phyloP scores from a whole-genome alignment of 2,888 invertebrate species.

The Amblyjoppa fuscipennis region DNA sequence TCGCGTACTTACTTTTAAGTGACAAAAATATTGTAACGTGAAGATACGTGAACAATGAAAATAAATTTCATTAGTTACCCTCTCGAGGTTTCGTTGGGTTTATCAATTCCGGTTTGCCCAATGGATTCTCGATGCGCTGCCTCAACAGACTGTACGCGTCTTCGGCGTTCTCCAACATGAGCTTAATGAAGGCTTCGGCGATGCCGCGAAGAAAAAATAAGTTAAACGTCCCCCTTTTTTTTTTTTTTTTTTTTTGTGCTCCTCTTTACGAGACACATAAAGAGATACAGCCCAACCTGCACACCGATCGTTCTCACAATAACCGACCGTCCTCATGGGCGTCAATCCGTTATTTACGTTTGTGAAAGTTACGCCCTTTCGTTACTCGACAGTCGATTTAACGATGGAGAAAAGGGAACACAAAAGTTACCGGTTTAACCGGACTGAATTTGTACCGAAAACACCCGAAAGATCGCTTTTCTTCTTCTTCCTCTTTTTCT shows the following conservation, averaged over 20 bases:
- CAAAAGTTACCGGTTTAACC: constrained; percentile 79
- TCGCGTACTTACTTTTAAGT: background rate
- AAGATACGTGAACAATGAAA: background rate
- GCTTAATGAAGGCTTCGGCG: background rate
- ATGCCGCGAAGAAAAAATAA: background rate
- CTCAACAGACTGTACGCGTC: background rate
- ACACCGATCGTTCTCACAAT: background rate
- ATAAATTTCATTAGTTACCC: background rate
- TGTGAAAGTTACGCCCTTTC: background rate
- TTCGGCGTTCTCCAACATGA: background rate
- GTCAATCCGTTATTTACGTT: background rate
- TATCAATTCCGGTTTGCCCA: background rate
- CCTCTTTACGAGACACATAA: background rate
- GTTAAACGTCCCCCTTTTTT: no score
- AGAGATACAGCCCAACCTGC: background rate
- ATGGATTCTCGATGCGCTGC: background rate
- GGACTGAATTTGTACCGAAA: constrained; percentile 76
- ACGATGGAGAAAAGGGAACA: constrained; percentile 74
- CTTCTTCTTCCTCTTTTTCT: background rate
- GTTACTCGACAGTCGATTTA: constrained; percentile 55
- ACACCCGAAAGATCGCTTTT: constrained; percentile 68
- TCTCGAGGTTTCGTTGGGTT: background rate
- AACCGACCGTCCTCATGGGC: background rate
- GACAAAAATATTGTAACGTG: background rate
- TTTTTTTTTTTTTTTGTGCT: background rate